Base-by-base conservation (phyloP, 2,113 vertebrate genomes). In the Periophthalmus modestus region DNA sequence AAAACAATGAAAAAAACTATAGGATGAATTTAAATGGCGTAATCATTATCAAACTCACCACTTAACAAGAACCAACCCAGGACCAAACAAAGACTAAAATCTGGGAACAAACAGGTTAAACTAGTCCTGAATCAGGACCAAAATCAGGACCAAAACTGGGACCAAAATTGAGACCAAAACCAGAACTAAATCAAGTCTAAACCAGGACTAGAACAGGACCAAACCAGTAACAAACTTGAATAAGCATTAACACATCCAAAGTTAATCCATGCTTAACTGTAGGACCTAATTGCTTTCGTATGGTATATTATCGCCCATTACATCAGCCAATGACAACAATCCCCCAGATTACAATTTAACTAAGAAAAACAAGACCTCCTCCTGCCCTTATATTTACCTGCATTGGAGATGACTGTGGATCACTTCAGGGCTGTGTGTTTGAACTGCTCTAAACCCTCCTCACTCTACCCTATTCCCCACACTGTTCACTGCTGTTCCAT, bases 401-500 rank as follows among this genome's bases (percentile, higher is more conserved):
- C 34, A 10, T 7, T 65, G 34, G 12, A 65, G 61, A 34, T 36
- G 18, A 63, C 7, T 36, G 24, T 15, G 13, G 28, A 7, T 62
- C 59, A 62, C 14, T 62, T 15, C 28, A 19, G 15, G 5, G 59
- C 23, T 34, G 59, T 19, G 62, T 24, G 77, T 71, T 66, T 19
- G 36, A 66, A 58, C 61, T 72, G 58, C 33, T 36, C 52, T 66
- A 65, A 82, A 79, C 71, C 81, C 57, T 34, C 65, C 70, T 76
- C 76, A 70, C 24, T 47, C 48, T 62, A 28, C 59, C 68, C 70
- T 59, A n/a, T 54, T 68, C 66, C 68, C 62, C 21, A 58, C 81
- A 46, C 78, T 71, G 58, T 16, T 16, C 24, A 62, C 59, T 39
- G 34, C 62, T 65, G 79, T 69, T 85, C 77, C 66, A 80, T 82